These are phyloP conservation scores for Drosophila seguyi DNA, from an alignment of 1,140 invertebrate genomes.

Conservation along the genomic window DNA sequence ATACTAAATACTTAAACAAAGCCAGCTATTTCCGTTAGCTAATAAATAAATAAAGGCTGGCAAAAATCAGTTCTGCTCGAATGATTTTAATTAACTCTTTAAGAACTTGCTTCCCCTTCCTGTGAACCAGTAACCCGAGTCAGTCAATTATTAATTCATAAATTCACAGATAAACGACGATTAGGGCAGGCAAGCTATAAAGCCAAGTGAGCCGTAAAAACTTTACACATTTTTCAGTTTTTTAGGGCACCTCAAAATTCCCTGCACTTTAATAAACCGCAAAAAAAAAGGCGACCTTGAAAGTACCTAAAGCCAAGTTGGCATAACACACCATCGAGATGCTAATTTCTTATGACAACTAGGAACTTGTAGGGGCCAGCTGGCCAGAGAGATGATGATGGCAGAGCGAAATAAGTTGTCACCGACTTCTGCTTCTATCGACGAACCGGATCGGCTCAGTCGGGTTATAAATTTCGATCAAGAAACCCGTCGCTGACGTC, in stretches of 20 bases:
- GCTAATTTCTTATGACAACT: constrained; percentile 73
- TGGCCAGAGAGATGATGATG: constrained; percentile 39
- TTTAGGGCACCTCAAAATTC: background rate
- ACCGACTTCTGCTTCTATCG: constrained; percentile 57
- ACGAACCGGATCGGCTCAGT: constrained; percentile 64
- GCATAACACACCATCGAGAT: constrained; percentile 57
- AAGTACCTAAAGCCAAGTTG: constrained; percentile 46
- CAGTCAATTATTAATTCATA: constrained; percentile 34
- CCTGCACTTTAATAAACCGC: constrained; percentile 33
- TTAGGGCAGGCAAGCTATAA: constrained; percentile 19
- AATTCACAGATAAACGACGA: constrained; percentile 13
- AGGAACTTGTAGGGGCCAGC: constrained; percentile 39
- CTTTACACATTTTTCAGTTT: background rate
- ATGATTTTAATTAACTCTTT: constrained; percentile 27
- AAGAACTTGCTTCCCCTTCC: constrained; percentile 41
- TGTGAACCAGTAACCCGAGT: constrained; percentile 29
- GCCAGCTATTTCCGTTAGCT: constrained; percentile 19
- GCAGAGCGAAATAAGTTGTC: constrained; percentile 29
- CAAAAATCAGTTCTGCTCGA: constrained; percentile 4
- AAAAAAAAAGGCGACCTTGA: constrained; percentile 53
- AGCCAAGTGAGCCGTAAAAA: constrained; percentile 23
- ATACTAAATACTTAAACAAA: background rate
- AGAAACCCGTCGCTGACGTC: constrained; percentile 73
- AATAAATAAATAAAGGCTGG: background rate
- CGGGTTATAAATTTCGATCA: constrained; percentile 59